These are phyloP conservation scores for Sitobion miscanthi DNA, from an alignment of 1,140 invertebrate genomes.

Conservation along the genomic window DNA sequence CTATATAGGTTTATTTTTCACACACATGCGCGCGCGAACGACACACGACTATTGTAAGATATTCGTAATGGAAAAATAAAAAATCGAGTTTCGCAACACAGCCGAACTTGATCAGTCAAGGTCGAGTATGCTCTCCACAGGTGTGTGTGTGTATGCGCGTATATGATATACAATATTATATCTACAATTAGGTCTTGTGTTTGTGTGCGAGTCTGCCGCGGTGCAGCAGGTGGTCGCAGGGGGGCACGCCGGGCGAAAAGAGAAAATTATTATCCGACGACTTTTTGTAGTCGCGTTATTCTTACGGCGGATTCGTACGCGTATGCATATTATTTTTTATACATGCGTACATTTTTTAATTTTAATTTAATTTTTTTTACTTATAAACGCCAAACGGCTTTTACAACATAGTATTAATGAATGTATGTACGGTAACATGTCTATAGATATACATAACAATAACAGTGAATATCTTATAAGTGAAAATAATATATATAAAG, in stretches of 20 bases:
- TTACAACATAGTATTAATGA: too few relatives aligned
- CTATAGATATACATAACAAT: too few relatives aligned
- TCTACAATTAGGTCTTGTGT: not conserved
- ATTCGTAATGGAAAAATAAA: not conserved
- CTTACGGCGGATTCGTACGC: not conserved
- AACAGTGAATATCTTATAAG: too few relatives aligned
- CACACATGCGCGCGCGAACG: not conserved
- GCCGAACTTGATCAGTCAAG: constrained; percentile 3
- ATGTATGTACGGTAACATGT: too few relatives aligned
- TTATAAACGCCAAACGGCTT: too few relatives aligned
- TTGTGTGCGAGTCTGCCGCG: too few relatives aligned
- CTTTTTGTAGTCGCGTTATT: not conserved
- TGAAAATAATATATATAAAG: too few relatives aligned
- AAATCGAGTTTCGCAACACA: not conserved
- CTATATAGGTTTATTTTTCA: not conserved
- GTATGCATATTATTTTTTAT: not conserved
- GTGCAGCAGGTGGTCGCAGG: not conserved
- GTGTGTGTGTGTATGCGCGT: not conserved
- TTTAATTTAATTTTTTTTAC: too few relatives aligned
- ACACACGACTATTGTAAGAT: constrained; percentile 7
- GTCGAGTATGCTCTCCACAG: not conserved
- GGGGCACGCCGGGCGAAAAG: not conserved
- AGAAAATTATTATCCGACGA: not conserved
- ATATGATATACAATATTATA: not conserved
- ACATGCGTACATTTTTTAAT: too few relatives aligned